Evolutionary conservation across 2,888 invertebrate species (phyloP).

Genomic region (Frankliniella fusca): DNA sequence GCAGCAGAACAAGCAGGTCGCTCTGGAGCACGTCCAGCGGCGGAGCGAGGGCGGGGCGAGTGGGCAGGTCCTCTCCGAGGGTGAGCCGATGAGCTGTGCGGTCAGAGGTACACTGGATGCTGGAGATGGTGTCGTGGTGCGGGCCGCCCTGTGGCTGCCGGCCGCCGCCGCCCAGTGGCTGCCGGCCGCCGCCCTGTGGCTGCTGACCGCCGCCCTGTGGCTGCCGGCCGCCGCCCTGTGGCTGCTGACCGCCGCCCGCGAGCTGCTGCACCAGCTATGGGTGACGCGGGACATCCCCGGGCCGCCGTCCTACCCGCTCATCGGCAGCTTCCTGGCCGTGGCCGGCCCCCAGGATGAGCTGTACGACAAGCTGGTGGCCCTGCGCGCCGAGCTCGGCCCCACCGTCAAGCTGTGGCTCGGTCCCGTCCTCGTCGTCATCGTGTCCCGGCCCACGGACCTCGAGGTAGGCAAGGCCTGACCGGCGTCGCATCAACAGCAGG

Average conservation of each 20-base stretch:
- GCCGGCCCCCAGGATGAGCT: slow-evolving; percentile 17
- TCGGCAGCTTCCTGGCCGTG: slow-evolving; percentile 11
- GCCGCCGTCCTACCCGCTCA: slow-evolving; percentile 4
- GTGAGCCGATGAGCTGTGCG: no score
- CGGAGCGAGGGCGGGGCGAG: no score
- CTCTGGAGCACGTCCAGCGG: no score
- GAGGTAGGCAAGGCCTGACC: no score
- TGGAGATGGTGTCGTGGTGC: not conserved
- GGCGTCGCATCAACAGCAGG: no score
- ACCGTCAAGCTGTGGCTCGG: slow-evolving; percentile 16
- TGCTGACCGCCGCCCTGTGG: not conserved
- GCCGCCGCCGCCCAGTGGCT: no score
- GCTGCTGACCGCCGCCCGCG: not conserved
- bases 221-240: not conserved
- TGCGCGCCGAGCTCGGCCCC: not conserved
- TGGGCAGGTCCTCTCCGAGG: no score
- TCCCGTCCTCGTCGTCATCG: slow-evolving; percentile 10
- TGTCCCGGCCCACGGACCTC: not conserved
- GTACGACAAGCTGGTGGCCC: slow-evolving; percentile 15
- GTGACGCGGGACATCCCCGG: slow-evolving; percentile 3
- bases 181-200: not conserved
- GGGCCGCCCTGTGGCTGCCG: not conserved
- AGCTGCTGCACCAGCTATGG: slow-evolving; percentile 8
- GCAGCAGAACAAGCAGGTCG: no score
- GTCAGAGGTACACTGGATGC: not conserved